Conservation (phyloP, 2,113 vertebrate genomes). For the Rhabdornis inornatus region DNA sequence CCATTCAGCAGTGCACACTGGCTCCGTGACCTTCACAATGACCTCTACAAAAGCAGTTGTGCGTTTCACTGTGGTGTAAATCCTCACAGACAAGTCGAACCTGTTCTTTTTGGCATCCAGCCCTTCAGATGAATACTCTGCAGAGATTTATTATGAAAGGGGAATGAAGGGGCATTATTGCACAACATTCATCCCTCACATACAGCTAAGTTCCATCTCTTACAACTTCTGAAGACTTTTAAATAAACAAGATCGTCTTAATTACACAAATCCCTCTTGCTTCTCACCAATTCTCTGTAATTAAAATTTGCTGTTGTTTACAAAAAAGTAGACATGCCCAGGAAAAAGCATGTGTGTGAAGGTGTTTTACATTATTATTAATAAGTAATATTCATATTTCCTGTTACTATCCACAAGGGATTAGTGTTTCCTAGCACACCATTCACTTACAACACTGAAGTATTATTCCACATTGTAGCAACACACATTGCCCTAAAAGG, state of each 20-base stretch:
- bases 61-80: conserved; percentile 79
- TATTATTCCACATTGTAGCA: conserved; percentile 52
- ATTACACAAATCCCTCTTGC: conserved; percentile 52
- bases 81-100: conserved; percentile 85
- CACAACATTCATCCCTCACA: conserved; percentile 72
- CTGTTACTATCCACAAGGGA: conserved; percentile 53
- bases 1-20: conserved; percentile 26
- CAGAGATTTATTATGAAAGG: conserved; percentile 81
- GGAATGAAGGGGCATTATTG: conserved; percentile 76
- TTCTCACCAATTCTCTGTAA: conserved; percentile 47
- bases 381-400: conserved; percentile 62
- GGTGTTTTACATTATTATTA: conserved; percentile 50
- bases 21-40: conserved; percentile 76
- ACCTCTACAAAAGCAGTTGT: conserved; percentile 82
- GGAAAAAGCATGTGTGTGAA: conserved; percentile 10
- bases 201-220: conserved; percentile 70
- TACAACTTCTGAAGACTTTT: conserved; percentile 65
- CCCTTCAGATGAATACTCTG: conserved; percentile 76
- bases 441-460: conserved; percentile 52
- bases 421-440: conserved; percentile 51
- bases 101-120: conserved; percentile 83
- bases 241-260: conserved; percentile 69
- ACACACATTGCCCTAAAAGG: conserved; percentile 32
- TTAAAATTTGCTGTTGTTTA: conserved; percentile 17
- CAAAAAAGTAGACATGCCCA: not conserved